Base-by-base conservation (phyloP, 1,140 invertebrate genomes). In the Brachystomella parvula region DNA sequence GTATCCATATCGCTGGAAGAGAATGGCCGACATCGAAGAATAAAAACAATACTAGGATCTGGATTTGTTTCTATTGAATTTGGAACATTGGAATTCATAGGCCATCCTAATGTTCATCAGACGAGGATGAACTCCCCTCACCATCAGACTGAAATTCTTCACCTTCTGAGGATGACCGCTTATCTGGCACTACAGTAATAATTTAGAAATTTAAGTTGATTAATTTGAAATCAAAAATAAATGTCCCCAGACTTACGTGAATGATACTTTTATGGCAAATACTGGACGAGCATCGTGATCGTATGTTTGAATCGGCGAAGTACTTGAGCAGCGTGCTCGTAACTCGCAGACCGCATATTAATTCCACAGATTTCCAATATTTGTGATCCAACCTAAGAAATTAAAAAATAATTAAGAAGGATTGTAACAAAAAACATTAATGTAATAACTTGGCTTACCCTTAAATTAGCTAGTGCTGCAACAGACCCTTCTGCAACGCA, bases 331-430 rank as follows among this genome's bases (percentile, higher is more conserved):
- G 94, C 94, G 24, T 93, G 82, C 68, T 91, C 85, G 77, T 96
- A 94, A 0, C 90, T 95, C 29, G 94, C 94, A 67, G 88, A 93
- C 39, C 95, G 82, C 92, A 98, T 94, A 75, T 97, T 98, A 74
- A 98, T 96, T 1, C 94, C 94, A 80, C 94, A 98, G 2, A 98
- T 92, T 82, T 98, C 94, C 44, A 97, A 80, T 56, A 98, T 78
- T 76, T 97, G 95, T 80, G 98, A 94, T n/a, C 95, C 95, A 71
- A 96, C 87, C 77, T 94, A 77, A 19, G 80, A 73, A 58, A 69
- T 59, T 44, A n/a, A n/a, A n/a, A n/a, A n/a, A n/a, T n/a, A n/a
- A n/a, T n/a, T n/a, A n/a, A n/a, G n/a, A n/a, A n/a, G n/a, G n/a
- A n/a, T n/a, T n/a, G n/a, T n/a, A n/a, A n/a, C n/a, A n/a, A n/a